Evolutionary conservation across 2,888 invertebrate species (phyloP), one percentile per base, ranked within the genome.

Genomic region (Parnassius smintheus): DNA sequence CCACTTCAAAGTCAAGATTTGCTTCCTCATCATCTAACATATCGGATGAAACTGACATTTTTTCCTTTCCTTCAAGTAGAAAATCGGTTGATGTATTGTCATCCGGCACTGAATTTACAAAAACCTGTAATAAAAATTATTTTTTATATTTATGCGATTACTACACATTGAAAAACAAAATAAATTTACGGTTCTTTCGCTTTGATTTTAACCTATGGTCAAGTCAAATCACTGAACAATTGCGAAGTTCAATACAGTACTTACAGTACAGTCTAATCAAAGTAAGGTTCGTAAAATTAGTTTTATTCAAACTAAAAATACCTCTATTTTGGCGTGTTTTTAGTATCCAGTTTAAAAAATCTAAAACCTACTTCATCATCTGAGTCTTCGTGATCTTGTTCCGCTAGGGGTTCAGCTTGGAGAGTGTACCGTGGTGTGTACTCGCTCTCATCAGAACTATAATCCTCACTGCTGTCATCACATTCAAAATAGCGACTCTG

Each of bases 401-500:
- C 67, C 2, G 65, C 69, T n/a, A 66, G 67, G 13, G 68, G 69
- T 2, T 70, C 67, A 45, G 76, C 71, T 13, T 74, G 74, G 7
- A 76, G 66, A 49, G 72, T 71, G 65, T 82, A 83, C 57, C 71
- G 69, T 9, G 79, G 70, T 7, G 72, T 68, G 65, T 77, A 83
- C 45, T 79, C 80, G 61, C 84, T 83, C 62, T 89, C 88, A 2
- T 87, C 88, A 0, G 86, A 85, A 18, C 79, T 83, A 55, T 81
- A 85, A 2, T 82, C 83, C 0, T 88, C 88, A 13, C 68, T 68
- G 3, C 83, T 83, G 0, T 86, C 86, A 18, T 88, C 91, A 44
- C 88, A 87, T 53, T 88, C 90, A 72, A 92, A 92, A 70, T 85
- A 92, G 7, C 91, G 87, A 64, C 89, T 86, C 84, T 92, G 80